Percentiles rank a stretch among this genome's conserved stretches.
These are phyloP conservation scores for Crocidura indochinensis DNA, from an alignment of 2,797 vertebrate species.

Conservation along the genomic window DNA sequence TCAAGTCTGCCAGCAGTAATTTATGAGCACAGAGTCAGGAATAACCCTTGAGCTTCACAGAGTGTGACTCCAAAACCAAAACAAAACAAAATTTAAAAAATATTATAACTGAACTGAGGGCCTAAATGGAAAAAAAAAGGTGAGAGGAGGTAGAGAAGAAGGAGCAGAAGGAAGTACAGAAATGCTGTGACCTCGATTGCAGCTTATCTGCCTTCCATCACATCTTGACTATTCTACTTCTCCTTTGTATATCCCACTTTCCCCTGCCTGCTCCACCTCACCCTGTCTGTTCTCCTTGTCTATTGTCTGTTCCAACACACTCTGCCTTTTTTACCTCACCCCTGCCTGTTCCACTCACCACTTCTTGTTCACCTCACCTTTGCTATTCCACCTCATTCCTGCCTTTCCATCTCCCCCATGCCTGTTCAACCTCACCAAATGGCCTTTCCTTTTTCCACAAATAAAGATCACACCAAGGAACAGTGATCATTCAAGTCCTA, in stretches of 20 bases:
- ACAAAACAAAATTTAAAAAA: no score
- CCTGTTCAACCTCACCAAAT: not conserved
- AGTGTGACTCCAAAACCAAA: no score
- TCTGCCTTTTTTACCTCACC: not conserved
- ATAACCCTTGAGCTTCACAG: no score
- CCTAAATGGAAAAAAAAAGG: no score
- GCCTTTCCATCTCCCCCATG: not conserved
- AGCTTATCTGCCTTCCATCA: not conserved
- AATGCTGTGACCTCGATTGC: no score
- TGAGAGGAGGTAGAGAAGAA: no score
- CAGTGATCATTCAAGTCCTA: not conserved
- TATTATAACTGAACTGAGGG: no score
- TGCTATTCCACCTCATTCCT: no score
- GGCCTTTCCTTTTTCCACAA: not conserved
- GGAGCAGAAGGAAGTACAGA: no score
- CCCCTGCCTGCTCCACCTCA: not conserved
- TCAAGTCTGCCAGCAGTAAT: no score
- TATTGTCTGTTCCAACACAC: not conserved
- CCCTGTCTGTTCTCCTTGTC: not conserved
- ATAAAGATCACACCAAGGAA: not conserved
- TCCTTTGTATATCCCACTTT: not conserved
- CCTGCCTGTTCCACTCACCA: not conserved
- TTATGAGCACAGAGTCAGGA: no score
- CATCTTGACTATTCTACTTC: not conserved
- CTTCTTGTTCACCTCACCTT: not conserved